Percentiles rank a stretch among this genome's conserved stretches.
Conservation (phyloP, 2,797 vertebrate genomes). For the Danio jaintianensis region DNA sequence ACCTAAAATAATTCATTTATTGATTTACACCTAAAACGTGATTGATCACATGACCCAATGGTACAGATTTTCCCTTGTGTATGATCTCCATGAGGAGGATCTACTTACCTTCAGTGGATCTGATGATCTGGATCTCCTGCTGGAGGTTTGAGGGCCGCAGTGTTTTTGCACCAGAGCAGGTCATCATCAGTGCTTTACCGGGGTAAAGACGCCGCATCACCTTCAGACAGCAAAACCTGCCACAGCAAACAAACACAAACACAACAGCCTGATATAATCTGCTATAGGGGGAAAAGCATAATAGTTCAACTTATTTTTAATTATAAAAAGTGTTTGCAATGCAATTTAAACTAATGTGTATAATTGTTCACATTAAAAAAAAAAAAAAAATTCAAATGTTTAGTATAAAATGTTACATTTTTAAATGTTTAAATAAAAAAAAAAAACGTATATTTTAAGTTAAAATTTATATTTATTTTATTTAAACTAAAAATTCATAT, state of each 20-base stretch:
- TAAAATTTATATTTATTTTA: too few relatives aligned
- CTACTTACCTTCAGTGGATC: neutral
- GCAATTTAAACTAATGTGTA: neutral
- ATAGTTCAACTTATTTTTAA: too few relatives aligned
- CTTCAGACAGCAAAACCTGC: constrained; percentile 1
- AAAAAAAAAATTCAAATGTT: too few relatives aligned
- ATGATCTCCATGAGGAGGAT: neutral
- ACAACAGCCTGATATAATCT: neutral
- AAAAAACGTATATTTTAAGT: too few relatives aligned
- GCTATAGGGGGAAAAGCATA: neutral
- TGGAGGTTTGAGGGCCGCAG: neutral
- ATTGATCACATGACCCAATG: too few relatives aligned
- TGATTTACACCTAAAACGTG: too few relatives aligned
- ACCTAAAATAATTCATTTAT: too few relatives aligned
- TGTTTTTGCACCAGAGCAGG: neutral
- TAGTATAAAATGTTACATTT: too few relatives aligned
- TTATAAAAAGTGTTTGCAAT: neutral
- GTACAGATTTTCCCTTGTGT: neutral
- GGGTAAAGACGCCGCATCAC: neutral
- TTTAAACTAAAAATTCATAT: too few relatives aligned
- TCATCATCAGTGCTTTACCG: neutral
- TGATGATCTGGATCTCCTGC: neutral
- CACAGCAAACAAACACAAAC: neutral
- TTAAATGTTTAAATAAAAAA: too few relatives aligned
- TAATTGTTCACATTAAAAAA: too few relatives aligned